These are phyloP conservation scores for Drosophila eugracilis DNA, from an alignment of 1,140 invertebrate species.

Conservation along the genomic window DNA sequence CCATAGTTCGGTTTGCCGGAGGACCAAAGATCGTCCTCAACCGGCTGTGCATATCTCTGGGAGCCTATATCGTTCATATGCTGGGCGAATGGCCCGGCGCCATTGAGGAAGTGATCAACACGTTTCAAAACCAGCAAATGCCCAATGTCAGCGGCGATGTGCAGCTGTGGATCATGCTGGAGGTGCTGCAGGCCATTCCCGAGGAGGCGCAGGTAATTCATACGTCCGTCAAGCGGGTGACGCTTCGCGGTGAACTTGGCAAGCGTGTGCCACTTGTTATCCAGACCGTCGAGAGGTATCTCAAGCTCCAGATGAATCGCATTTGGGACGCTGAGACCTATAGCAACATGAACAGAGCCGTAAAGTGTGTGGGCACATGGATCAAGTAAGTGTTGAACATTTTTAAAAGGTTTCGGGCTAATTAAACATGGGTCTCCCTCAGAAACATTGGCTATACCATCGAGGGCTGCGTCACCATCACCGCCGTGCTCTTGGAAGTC, in stretches of 20 bases:
- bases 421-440: not conserved
- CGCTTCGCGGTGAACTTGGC: slow-evolving; percentile 67
- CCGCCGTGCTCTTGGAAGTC: slow-evolving; percentile 71
- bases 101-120: slow-evolving; percentile 88
- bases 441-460: slow-evolving; percentile 85
- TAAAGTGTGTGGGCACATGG: slow-evolving; percentile 89
- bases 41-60: slow-evolving; percentile 92
- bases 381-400: slow-evolving; percentile 82
- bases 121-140: slow-evolving; percentile 87
- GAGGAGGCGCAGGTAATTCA: slow-evolving; percentile 87
- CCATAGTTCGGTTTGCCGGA: slow-evolving; percentile 90
- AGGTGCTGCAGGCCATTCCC: slow-evolving; percentile 91
- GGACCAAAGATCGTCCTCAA: slow-evolving; percentile 94
- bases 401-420: not conserved
- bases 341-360: slow-evolving; percentile 86
- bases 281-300: slow-evolving; percentile 70
- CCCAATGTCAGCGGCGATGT: slow-evolving; percentile 86
- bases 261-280: slow-evolving; percentile 74
- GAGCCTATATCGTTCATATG: slow-evolving; percentile 89
- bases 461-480: slow-evolving; percentile 81
- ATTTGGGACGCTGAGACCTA: slow-evolving; percentile 69
- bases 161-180: slow-evolving; percentile 88
- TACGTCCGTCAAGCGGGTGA: slow-evolving; percentile 75
- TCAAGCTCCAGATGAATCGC: slow-evolving; percentile 66
- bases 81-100: slow-evolving; percentile 88